A percentile compares a stretch with the other conserved stretches of the same genome.
Evolutionary conservation across 2,888 invertebrate species (phyloP).

Genomic region (Portevinia maculata): DNA sequence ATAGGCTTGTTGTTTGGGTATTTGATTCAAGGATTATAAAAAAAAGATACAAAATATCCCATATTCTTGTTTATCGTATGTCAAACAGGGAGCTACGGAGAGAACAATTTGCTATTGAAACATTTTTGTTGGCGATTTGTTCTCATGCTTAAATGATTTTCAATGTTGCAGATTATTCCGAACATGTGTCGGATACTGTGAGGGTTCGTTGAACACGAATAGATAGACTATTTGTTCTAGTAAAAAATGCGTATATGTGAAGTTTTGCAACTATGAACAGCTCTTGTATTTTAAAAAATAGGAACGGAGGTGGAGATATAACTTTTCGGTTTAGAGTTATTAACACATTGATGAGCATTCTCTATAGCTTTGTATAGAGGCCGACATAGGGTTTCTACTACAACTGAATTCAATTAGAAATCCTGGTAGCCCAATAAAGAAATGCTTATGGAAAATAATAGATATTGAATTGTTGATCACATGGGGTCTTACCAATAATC

Average conservation of each 20-base stretch:
- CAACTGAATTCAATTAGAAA: no score
- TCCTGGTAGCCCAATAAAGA: no score
- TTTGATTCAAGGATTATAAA: conserved; percentile 63
- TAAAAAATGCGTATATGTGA: conserved; percentile 15
- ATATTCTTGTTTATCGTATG: conserved; percentile 47
- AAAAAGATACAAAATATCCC: conserved; percentile 54
- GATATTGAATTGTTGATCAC: no score
- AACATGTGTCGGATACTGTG: conserved; percentile 67
- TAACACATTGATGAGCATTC: no score
- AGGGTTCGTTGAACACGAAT: conserved; percentile 66
- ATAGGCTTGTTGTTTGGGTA: conserved; percentile 47
- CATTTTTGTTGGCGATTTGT: conserved; percentile 61
- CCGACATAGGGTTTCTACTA: no score
- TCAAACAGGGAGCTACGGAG: conserved; percentile 28
- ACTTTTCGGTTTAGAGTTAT: background rate
- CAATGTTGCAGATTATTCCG: conserved; percentile 67
- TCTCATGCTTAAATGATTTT: conserved; percentile 68
- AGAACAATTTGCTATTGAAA: conserved; percentile 52
- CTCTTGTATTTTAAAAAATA: background rate
- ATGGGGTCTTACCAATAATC: no score
- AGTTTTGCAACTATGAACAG: conserved; percentile 10
- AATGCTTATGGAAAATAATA: no score
- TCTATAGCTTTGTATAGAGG: no score
- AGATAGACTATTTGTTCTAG: conserved; percentile 45
- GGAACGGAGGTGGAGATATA: background rate